Conservation (phyloP, 2,888 invertebrate genomes). For the Didymodactylos carnosus region DNA sequence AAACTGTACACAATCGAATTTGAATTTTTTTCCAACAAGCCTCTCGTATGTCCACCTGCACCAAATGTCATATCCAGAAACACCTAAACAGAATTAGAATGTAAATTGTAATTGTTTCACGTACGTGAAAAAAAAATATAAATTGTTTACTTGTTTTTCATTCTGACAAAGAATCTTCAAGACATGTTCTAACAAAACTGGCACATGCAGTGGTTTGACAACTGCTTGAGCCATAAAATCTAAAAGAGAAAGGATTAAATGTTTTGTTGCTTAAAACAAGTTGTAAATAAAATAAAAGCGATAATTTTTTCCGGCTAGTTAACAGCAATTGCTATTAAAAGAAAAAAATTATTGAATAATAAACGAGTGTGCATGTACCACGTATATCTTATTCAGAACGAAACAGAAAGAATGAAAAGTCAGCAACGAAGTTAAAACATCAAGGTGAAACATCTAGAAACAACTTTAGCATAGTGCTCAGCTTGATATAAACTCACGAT, state of each 20-base stretch:
- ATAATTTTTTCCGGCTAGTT: not conserved
- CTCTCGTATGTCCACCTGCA: constrained; percentile 65
- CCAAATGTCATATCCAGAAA: constrained; percentile 90
- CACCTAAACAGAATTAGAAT: constrained; percentile 33
- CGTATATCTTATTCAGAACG: too few species aligned
- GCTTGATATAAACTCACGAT: too few species aligned
- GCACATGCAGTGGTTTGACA: not conserved
- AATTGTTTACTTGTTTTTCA: not conserved
- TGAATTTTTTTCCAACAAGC: constrained; percentile 48
- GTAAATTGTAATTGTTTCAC: not conserved
- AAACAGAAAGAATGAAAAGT: too few species aligned
- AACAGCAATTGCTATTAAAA: not conserved
- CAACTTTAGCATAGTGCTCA: too few species aligned
- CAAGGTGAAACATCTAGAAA: too few species aligned
- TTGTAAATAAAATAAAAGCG: not conserved
- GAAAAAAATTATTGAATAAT: not conserved
- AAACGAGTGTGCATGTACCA: too few species aligned
- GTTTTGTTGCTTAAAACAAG: not conserved
- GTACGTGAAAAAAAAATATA: too few species aligned
- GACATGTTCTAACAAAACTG: not conserved
- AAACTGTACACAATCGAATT: constrained; percentile 50
- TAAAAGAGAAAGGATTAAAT: not conserved
- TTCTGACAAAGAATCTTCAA: not conserved
- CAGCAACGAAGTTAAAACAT: too few species aligned
- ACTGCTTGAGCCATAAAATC: not conserved